These are phyloP conservation scores for Heloderma charlesbogerti DNA, from an alignment of 2,113 vertebrate species.

Conservation along the genomic window DNA sequence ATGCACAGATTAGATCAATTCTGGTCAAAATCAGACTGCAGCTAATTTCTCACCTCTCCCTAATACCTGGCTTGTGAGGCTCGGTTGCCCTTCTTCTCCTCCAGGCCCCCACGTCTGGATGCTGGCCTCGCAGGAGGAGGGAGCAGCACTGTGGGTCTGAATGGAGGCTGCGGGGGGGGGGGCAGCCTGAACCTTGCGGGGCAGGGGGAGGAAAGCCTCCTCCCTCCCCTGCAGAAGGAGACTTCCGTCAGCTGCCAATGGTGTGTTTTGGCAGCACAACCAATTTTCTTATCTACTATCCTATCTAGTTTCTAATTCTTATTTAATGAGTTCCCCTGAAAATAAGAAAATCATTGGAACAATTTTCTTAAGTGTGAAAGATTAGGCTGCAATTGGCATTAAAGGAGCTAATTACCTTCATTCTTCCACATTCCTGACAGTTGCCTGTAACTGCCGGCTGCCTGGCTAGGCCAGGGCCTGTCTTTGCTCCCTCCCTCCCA, in stretches of 20 bases:
- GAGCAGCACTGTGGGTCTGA: neutral
- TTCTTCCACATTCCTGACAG: conserved; percentile 66
- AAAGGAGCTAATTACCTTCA: conserved; percentile 71
- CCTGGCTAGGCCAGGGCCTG: neutral
- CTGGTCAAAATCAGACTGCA: no score
- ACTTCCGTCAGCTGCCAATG: neutral
- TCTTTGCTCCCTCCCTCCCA: neutral
- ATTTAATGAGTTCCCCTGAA: conserved; percentile 76
- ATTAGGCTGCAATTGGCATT: conserved; percentile 75
- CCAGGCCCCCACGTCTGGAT: no score
- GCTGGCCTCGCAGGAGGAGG: no score
- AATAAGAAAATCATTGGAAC: conserved; percentile 77
- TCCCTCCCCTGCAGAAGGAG: neutral
- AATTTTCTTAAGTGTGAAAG: conserved; percentile 79
- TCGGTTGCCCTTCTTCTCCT: neutral
- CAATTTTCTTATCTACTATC: conserved; percentile 66
- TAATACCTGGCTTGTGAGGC: neutral
- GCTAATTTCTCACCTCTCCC: no score
- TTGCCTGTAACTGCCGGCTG: conserved; percentile 57
- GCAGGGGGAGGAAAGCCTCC: neutral
- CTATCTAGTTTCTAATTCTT: conserved; percentile 77
- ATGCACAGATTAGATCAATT: no score
- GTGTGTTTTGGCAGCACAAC: conserved; percentile 51
- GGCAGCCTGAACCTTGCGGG: no score
- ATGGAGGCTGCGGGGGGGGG: no score